These are phyloP conservation scores for Bufo bufo DNA, from an alignment of 2,113 vertebrate species.

Conservation along the genomic window DNA sequence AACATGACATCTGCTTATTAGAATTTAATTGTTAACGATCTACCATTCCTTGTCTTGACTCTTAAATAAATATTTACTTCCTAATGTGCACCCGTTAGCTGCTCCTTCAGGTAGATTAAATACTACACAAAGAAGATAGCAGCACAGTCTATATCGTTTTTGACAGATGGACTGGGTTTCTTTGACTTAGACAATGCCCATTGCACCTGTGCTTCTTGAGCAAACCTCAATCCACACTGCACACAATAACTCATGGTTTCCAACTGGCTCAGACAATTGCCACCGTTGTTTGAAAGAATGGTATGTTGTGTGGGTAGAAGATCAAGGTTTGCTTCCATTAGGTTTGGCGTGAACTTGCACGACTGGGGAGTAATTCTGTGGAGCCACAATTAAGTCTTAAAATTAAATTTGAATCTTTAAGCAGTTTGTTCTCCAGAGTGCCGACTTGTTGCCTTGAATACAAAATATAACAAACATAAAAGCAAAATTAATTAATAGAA, in stretches of 20 bases:
- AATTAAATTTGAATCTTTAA: conserved; percentile 32
- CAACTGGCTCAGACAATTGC: conserved; percentile 22
- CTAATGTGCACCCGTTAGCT: not conserved
- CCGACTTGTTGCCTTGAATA: not conserved
- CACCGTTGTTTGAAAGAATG: not conserved
- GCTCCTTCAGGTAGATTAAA: conserved; percentile 6
- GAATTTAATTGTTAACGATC: conserved; percentile 15
- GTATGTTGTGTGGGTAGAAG: conserved; percentile 28
- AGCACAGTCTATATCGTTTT: conserved; percentile 5
- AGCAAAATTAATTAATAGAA: not conserved
- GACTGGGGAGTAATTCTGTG: conserved; percentile 40
- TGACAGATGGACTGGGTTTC: conserved; percentile 33
- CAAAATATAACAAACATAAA: not conserved
- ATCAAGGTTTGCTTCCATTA: conserved; percentile 31
- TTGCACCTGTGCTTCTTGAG: conserved; percentile 43
- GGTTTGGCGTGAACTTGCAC: conserved; percentile 13
- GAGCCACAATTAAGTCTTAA: conserved; percentile 39
- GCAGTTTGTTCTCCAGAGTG: conserved; percentile 6
- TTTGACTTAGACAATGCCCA: conserved; percentile 27
- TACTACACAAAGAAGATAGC: not conserved
- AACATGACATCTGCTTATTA: not conserved
- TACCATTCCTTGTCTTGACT: not conserved
- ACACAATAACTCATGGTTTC: not conserved
- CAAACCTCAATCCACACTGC: conserved; percentile 14
- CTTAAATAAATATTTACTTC: not conserved